These are phyloP conservation scores for Phyllotis vaccarum DNA, from an alignment of 2,797 vertebrate genomes.

Conservation along the genomic window DNA sequence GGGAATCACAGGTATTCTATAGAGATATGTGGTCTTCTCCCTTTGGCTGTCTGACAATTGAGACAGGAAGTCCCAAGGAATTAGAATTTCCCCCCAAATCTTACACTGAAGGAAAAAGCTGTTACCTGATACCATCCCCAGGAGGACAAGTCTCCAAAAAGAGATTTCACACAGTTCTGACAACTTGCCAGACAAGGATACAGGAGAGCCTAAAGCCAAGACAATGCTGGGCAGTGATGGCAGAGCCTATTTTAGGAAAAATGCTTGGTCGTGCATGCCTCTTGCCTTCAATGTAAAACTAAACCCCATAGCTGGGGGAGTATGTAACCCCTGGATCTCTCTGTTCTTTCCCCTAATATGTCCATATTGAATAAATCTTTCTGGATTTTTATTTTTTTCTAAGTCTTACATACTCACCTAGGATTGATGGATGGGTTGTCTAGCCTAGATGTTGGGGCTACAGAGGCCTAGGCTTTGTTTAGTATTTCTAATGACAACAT, in stretches of 20 bases:
- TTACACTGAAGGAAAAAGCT: neutral
- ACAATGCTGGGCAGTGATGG: neutral
- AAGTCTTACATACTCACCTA: neutral
- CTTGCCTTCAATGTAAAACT: neutral
- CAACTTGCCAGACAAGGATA: neutral
- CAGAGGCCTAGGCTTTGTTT: neutral
- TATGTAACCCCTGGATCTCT: neutral
- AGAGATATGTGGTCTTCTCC: neutral
- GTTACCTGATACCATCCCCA: neutral
- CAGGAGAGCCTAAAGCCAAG: neutral
- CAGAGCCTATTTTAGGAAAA: neutral
- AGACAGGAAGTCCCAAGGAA: neutral
- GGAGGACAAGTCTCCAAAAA: neutral
- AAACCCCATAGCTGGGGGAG: neutral
- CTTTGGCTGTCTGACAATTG: neutral
- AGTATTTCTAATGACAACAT: neutral
- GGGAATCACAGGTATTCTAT: neutral
- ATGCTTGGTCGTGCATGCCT: neutral
- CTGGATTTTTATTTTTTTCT: neutral
- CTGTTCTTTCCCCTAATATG: neutral
- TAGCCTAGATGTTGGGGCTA: neutral
- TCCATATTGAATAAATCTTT: neutral
- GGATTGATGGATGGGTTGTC: neutral
- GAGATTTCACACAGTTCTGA: neutral
- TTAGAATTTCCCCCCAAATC: neutral